phyloP scores from a whole-genome alignment of 2,797 vertebrate genomes.

The Melanotaenia nigrans region DNA sequence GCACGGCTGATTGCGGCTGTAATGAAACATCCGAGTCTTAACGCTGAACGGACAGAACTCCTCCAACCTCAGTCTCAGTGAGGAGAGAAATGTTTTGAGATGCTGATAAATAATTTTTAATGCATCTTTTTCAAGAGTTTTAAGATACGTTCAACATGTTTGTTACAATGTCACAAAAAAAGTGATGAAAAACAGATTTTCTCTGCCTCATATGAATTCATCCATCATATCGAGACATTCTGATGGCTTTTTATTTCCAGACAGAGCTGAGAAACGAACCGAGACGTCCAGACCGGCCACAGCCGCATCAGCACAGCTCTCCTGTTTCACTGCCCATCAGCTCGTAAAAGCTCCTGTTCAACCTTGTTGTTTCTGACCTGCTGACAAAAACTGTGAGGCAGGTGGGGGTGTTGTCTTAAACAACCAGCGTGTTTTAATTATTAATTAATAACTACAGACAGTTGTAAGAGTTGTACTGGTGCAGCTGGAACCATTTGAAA shows the following conservation, averaged over 20 bases:
- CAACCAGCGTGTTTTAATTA: neutral
- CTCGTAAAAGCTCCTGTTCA: neutral
- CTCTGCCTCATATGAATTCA: neutral
- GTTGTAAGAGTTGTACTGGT: neutral
- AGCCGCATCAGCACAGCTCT: neutral
- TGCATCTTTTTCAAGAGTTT: neutral
- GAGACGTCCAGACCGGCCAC: neutral
- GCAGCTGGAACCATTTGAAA: neutral
- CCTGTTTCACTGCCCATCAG: neutral
- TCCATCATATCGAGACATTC: no score
- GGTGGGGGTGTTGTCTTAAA: neutral
- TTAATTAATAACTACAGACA: neutral
- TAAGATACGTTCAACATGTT: neutral
- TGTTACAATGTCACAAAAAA: neutral
- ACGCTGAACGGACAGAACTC: slow-evolving; percentile 14
- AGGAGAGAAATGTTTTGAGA: neutral
- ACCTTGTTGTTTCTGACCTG: neutral
- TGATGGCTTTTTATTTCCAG: neutral
- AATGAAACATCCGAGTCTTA: slow-evolving; percentile 12
- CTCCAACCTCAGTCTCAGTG: neutral
- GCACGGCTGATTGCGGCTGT: slow-evolving; percentile 3
- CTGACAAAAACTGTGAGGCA: no score
- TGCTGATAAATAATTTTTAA: no score
- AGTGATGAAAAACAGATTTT: neutral
- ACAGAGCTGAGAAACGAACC: neutral